Evolutionary conservation across 1,140 invertebrate species (phyloP), one percentile per base, ranked within the genome.

Genomic region (Atta colombica): DNA sequence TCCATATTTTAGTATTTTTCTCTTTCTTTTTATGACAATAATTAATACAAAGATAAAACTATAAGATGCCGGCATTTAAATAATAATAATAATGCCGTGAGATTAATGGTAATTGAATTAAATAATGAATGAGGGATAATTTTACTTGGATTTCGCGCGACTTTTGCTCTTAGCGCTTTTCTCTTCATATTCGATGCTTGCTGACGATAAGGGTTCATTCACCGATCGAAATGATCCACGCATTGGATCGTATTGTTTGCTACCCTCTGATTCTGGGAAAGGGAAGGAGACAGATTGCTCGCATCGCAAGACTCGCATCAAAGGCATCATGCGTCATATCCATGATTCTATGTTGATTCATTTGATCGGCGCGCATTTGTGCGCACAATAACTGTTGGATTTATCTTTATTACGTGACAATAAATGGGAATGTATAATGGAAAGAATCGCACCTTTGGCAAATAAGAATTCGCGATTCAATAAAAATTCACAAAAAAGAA

Each of bases 191-290:
- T 5, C 39, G 49, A 69, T 69, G 14, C 18, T 39, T 6, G 66
- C 12, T 16, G 55, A 74, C 0, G 85, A 90, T 78, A 87, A 89
- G 78, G 77, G 88, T 89, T 89, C 86, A 63, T 87, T 90, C 88
- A 90, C 88, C 85, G 88, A 89, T 87, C 66, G 60, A 87, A 89
- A 51, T 80, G 77, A 87, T 90, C 85, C 60, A 58, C 72, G 49
- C 49, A 51, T 51, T 51, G 28, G 84, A 89, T 90, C 65, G 65
- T 31, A 75, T 80, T 77, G 75, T 82, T 71, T 69, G 35, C 51
- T 63, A 77, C 21, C 28, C 51, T 58, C 25, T n/a, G 65, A 35
- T 84, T 75, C 80, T 21, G 69, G n/a, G 80, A 82, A 82, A 82
- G 39, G 28, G 51, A n/a, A 75, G 51, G 55, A 77, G 51, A 35